These are phyloP conservation scores for Cochlearius cochlearius DNA, from an alignment of 2,113 vertebrate species.

Conservation along the genomic window DNA sequence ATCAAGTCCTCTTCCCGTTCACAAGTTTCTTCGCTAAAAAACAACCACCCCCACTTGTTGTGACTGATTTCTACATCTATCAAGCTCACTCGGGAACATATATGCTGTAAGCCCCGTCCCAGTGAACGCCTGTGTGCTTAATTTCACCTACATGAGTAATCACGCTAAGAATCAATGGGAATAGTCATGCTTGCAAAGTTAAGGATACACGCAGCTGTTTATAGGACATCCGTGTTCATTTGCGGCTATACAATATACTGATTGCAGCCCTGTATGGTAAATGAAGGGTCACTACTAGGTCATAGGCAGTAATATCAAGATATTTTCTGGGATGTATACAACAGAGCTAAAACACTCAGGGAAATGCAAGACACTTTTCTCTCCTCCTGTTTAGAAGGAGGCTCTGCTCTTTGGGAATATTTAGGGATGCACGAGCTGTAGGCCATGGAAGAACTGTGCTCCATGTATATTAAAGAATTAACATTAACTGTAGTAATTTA, in stretches of 20 bases:
- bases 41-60: background rate
- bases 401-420: background rate
- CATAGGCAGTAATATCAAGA: background rate
- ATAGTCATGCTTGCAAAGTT: background rate
- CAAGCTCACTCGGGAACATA: background rate
- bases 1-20: background rate
- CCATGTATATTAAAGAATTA: background rate
- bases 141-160: background rate
- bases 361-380: background rate
- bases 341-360: background rate
- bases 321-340: background rate
- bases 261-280: background rate
- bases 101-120: background rate
- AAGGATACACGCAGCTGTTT: background rate
- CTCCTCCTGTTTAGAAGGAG: background rate
- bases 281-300: background rate
- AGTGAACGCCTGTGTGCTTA: background rate
- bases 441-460: background rate
- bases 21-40: background rate
- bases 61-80: background rate
- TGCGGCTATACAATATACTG: background rate
- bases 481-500: background rate
- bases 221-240: background rate
- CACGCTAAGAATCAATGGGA: background rate
- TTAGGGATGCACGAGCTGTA: background rate